These are phyloP conservation scores for Drosophila lacteicornis DNA, from an alignment of 1,140 invertebrate species.

Conservation along the genomic window DNA sequence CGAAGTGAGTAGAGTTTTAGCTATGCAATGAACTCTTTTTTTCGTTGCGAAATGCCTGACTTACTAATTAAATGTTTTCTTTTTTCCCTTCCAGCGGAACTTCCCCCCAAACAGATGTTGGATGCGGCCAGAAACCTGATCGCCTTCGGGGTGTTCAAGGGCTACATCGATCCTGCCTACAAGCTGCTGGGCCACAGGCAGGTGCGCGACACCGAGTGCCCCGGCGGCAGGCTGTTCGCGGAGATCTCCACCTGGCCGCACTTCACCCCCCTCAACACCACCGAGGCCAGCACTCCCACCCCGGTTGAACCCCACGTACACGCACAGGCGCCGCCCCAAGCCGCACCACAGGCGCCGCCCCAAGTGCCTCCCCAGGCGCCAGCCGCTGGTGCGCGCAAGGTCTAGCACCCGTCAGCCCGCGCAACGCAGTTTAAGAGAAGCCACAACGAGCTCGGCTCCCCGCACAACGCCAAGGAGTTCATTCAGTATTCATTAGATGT, in stretches of 20 bases:
- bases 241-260: slow-evolving; percentile 89
- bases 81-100: slow-evolving; percentile 84
- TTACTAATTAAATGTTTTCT: neutral
- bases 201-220: slow-evolving; percentile 89
- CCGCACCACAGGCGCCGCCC: neutral
- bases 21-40: neutral
- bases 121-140: slow-evolving; percentile 88
- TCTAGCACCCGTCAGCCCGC: slow-evolving; percentile 14
- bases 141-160: slow-evolving; percentile 87
- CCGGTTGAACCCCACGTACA: slow-evolving; percentile 20
- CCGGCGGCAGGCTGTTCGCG: slow-evolving; percentile 88
- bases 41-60: neutral
- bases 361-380: slow-evolving; percentile 4
- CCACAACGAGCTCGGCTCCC: slow-evolving; percentile 56
- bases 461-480: slow-evolving; percentile 58
- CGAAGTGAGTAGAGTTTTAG: slow-evolving; percentile 84
- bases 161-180: slow-evolving; percentile 87
- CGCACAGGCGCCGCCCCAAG: neutral
- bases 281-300: slow-evolving; percentile 10
- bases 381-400: slow-evolving; percentile 30
- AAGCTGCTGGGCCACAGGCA: slow-evolving; percentile 90
- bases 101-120: slow-evolving; percentile 87
- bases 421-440: slow-evolving; percentile 40
- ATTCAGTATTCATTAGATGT: slow-evolving; percentile 59
- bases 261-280: slow-evolving; percentile 78